Evolutionary conservation across 1,140 invertebrate genomes (phyloP).

Genomic region (Sitobion miscanthi): DNA sequence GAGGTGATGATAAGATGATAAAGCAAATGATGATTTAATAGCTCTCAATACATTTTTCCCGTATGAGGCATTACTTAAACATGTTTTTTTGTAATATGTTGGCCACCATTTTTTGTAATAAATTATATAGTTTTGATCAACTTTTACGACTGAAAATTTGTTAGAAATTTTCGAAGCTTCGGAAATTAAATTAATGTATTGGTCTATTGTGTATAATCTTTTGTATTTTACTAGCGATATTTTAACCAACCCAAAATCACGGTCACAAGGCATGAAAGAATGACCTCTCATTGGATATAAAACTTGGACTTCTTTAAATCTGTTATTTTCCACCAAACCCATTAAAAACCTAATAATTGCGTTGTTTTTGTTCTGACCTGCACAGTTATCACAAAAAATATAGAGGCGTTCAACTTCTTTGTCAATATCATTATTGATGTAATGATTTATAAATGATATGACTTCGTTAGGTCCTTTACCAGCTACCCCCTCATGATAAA

Average conservation of each 20-base stretch:
- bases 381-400: slow-evolving; percentile 56
- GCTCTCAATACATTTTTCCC: too few species aligned
- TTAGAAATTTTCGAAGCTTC: too few species aligned
- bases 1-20: too few species aligned
- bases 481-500: slow-evolving; percentile 12
- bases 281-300: slow-evolving; percentile 58
- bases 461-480: slow-evolving; percentile 57
- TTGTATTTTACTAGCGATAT: slow-evolving; percentile 54
- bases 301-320: slow-evolving; percentile 49
- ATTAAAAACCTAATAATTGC: not conserved
- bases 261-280: slow-evolving; percentile 58
- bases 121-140: too few species aligned
- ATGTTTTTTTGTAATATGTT: too few species aligned
- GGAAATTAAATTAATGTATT: not conserved
- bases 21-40: too few species aligned
- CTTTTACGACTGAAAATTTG: too few species aligned
- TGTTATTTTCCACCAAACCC: slow-evolving; percentile 40
- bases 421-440: slow-evolving; percentile 49
- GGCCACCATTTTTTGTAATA: too few species aligned
- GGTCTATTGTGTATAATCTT: slow-evolving; percentile 54
- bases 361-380: slow-evolving; percentile 62
- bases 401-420: slow-evolving; percentile 46
- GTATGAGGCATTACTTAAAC: too few species aligned
- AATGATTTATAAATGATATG: slow-evolving; percentile 53
- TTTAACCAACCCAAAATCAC: slow-evolving; percentile 58